Percentiles rank a stretch among this genome's conserved stretches.
Evolutionary conservation across 1,140 invertebrate species (phyloP).

Genomic region (Brachionus asplanchnoidis): DNA sequence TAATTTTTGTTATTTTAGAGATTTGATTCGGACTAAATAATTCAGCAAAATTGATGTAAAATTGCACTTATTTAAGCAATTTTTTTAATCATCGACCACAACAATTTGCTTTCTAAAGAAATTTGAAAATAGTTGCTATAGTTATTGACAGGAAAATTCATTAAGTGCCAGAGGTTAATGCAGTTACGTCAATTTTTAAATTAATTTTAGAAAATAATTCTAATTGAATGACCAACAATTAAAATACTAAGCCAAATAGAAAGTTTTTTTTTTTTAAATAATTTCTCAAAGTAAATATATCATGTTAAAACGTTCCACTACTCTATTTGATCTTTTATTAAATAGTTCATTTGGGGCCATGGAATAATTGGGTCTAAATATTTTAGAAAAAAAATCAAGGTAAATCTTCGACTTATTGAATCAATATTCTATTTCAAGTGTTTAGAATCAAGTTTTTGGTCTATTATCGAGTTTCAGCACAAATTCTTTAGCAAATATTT

Average conservation of each 20-base stretch:
- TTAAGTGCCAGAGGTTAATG: neutral
- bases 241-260: neutral
- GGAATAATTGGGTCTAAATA: neutral
- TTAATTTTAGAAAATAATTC: neutral
- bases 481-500: conserved; percentile 14
- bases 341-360: neutral
- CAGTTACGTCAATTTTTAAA: neutral
- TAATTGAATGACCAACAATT: neutral
- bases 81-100: neutral
- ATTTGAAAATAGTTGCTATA: neutral
- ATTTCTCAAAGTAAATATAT: neutral
- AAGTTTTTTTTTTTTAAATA: neutral
- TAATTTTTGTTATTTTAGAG: neutral
- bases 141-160: neutral
- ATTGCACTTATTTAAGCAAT: neutral
- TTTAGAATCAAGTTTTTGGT: neutral
- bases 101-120: neutral
- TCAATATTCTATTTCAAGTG: conserved; percentile 31
- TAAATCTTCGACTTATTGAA: conserved; percentile 34
- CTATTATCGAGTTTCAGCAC: neutral
- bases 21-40: neutral
- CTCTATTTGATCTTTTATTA: conserved; percentile 23
- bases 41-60: neutral
- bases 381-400: conserved; percentile 22
- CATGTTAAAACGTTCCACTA: conserved; percentile 30